Conservation (phyloP, 1,140 invertebrate species). For the Prorops nasuta region DNA sequence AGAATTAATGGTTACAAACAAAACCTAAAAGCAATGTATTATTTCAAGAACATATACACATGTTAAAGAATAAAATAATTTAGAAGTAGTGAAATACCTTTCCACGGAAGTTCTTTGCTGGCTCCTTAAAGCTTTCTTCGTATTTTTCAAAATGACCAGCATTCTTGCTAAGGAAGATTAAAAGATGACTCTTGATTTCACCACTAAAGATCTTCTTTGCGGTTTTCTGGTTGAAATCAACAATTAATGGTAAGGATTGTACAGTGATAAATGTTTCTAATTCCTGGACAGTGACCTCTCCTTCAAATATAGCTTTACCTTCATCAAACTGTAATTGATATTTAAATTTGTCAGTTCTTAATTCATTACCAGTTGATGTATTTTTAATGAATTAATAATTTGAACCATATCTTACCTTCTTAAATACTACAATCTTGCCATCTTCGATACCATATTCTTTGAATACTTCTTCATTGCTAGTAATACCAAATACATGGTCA, state of each 20-base stretch:
- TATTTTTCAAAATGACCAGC: conserved; percentile 79
- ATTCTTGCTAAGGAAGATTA: conserved; percentile 92
- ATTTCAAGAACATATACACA: too few relatives aligned
- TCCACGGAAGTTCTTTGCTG: conserved; percentile 87
- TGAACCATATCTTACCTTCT: conserved; percentile 68
- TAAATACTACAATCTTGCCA: conserved; percentile 79
- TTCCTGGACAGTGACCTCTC: conserved; percentile 65
- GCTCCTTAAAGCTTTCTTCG: conserved; percentile 71
- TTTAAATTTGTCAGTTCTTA: not conserved
- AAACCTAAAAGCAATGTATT: conserved; percentile 56
- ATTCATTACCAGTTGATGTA: not conserved
- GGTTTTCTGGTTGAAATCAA: conserved; percentile 97
- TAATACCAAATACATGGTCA: conserved; percentile 87
- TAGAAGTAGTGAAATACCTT: conserved; percentile 60
- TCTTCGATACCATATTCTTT: conserved; percentile 72
- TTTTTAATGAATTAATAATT: not conserved
- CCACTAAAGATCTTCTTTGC: conserved; percentile 98
- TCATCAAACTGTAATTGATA: conserved; percentile 83
- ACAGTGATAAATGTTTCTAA: conserved; percentile 83
- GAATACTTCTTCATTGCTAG: conserved; percentile 73
- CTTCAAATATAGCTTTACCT: conserved; percentile 76
- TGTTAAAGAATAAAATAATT: not conserved
- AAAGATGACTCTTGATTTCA: conserved; percentile 93
- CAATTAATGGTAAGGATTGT: conserved; percentile 87
- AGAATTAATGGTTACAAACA: conserved; percentile 94